Conservation (phyloP, 2,113 vertebrate genomes). For the Puntigrus tetrazona region DNA sequence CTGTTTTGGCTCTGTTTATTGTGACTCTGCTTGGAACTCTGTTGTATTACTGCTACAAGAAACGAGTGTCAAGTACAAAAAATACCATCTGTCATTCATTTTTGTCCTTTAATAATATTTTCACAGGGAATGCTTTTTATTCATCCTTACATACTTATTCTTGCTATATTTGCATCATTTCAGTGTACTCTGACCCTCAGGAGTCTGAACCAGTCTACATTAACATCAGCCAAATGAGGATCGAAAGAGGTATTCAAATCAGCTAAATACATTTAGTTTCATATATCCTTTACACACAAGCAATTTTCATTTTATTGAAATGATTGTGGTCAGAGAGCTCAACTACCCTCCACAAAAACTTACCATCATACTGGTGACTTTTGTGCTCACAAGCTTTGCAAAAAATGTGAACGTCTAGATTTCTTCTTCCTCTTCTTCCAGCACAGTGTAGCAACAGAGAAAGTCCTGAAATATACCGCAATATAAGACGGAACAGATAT, state of each 20-base stretch:
- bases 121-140: background rate
- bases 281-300: background rate
- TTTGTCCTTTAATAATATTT: background rate
- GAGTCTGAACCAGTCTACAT: slow-evolving; percentile 34
- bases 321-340: background rate
- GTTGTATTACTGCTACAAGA: slow-evolving; percentile 29
- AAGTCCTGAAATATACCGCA: background rate
- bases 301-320: background rate
- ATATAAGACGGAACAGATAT: background rate
- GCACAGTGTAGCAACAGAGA: background rate
- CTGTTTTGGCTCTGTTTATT: background rate
- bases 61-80: slow-evolving; percentile 27
- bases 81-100: background rate
- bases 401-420: background rate
- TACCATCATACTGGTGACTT: background rate
- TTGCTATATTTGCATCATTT: background rate
- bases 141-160: background rate
- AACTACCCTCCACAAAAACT: background rate
- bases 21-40: slow-evolving; percentile 29
- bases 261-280: background rate
- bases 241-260: slow-evolving; percentile 5
- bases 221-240: slow-evolving; percentile 10
- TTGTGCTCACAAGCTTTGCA: background rate
- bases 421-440: background rate
- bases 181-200: background rate